Base-by-base conservation (phyloP, 1,140 invertebrate genomes). In the Drosophila guanche region DNA sequence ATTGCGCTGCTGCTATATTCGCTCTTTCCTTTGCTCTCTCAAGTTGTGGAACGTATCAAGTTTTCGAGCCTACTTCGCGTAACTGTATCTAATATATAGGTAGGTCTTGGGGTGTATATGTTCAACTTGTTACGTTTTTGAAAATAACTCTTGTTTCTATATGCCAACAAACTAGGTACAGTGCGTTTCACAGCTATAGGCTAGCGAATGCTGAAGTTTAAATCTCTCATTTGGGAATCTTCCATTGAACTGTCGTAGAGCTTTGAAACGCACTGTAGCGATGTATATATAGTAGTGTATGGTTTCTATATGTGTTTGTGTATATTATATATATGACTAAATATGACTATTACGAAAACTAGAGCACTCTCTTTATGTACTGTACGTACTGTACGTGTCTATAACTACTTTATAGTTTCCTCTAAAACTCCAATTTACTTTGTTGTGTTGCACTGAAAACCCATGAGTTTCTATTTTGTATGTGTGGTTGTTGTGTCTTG, bases 381-480 rank as follows among this genome's bases (percentile, higher is more conserved):
- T 58, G 55, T 67, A 56, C 48, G 55, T 67, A 56, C 48, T 65
- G 71, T 62, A 52, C 79, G 33, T 78, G 25, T 63, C 51, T 67
- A 72, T 85, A 47, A 45, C 54, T 12, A n/a, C 14, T 70, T 63
- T 57, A 60, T 77, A 62, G 53, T 48, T 52, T 50, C 63, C 40
- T 58, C 76, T 85, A 83, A 79, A 85, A 79, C 41, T 90, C 69
- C 74, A 70, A 86, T 86, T 89, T 85, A 45, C 71, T 63, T 68
- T 78, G 66, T 68, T 84, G 77, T 69, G 61, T 71, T 71, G 69
- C 74, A 77, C 65, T 89, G 79, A 88, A 88, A 84, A 77, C 79
- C 84, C 85, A 88, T 89, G 84, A 88, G 79, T 89, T 89, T 55
- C 76, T 63, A 66, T 71, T 89, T 72, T 89, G 79, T 79, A 69